Conservation (phyloP, 2,797 vertebrate genomes). For the Onychomys leucogaster region DNA sequence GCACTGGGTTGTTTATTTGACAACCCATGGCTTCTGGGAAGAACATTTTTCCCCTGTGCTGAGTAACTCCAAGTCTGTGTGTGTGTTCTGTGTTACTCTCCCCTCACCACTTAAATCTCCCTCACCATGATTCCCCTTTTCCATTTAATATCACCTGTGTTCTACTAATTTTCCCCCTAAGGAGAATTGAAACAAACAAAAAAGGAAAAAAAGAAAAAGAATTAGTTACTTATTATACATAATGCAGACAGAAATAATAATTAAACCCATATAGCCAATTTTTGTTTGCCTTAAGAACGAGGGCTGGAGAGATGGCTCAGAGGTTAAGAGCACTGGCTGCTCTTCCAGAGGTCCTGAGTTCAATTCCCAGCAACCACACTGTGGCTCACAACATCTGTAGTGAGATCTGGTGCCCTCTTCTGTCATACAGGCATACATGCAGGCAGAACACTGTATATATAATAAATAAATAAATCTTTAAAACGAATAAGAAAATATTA, state of each 20-base stretch:
- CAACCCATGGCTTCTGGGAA: background rate
- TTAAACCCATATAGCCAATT: background rate
- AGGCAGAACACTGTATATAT: too few species aligned
- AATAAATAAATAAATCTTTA: too few species aligned
- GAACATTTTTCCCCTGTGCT: background rate
- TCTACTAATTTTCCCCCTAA: background rate
- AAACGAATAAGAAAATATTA: background rate
- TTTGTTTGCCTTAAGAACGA: constrained; percentile 33
- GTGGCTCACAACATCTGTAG: too few species aligned
- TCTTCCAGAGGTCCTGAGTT: too few species aligned
- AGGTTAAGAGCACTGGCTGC: too few species aligned
- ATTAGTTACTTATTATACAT: background rate
- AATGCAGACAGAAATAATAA: background rate
- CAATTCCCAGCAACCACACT: too few species aligned
- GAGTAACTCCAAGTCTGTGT: background rate
- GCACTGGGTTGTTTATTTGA: background rate
- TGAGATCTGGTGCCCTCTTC: too few species aligned
- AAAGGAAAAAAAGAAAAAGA: background rate
- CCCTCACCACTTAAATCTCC: background rate
- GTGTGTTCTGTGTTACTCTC: background rate
- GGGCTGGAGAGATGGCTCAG: too few species aligned
- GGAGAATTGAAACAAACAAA: background rate
- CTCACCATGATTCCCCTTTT: background rate
- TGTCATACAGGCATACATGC: too few species aligned
- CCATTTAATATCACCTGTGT: background rate